Conservation (phyloP, 2,113 vertebrate species). For the Paratilapia polleni region DNA sequence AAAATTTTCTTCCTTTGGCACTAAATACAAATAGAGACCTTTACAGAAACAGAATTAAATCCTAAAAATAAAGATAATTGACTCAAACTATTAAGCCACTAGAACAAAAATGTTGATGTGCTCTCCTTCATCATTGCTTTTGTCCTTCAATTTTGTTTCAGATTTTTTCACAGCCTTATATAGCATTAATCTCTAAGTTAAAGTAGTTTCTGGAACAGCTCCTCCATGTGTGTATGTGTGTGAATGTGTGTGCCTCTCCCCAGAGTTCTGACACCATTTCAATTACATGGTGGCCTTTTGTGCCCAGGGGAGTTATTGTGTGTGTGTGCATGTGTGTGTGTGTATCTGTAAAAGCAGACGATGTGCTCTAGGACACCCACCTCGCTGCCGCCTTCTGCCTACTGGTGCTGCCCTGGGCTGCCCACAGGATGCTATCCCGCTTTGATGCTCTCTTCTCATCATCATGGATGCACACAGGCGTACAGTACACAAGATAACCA, state of each 20-base stretch:
- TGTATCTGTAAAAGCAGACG: constrained; percentile 56
- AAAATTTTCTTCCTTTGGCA: neutral
- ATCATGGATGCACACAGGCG: constrained; percentile 18
- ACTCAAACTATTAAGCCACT: neutral
- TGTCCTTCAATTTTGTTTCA: neutral
- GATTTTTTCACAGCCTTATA: neutral
- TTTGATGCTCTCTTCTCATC: constrained; percentile 69
- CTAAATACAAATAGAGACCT: neutral
- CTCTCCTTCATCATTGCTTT: neutral
- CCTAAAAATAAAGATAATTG: neutral
- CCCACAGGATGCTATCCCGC: constrained; percentile 73
- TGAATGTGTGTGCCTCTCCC: constrained; percentile 48
- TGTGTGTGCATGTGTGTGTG: constrained; percentile 26
- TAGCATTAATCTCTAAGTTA: neutral
- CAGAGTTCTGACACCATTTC: constrained; percentile 68
- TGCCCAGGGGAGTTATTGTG: neutral
- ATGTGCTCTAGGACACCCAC: constrained; percentile 71
- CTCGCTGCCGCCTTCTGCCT: constrained; percentile 58
- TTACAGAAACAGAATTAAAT: neutral
- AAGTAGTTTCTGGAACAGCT: neutral
- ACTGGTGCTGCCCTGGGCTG: constrained; percentile 71
- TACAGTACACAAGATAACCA: constrained; percentile 43
- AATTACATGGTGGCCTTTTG: constrained; percentile 71
- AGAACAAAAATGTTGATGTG: neutral
- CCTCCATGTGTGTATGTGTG: neutral